A percentile compares a stretch with the other conserved stretches of the same genome.
Conservation (phyloP, 2,888 invertebrate species). For the Drosophila diplacantha region DNA sequence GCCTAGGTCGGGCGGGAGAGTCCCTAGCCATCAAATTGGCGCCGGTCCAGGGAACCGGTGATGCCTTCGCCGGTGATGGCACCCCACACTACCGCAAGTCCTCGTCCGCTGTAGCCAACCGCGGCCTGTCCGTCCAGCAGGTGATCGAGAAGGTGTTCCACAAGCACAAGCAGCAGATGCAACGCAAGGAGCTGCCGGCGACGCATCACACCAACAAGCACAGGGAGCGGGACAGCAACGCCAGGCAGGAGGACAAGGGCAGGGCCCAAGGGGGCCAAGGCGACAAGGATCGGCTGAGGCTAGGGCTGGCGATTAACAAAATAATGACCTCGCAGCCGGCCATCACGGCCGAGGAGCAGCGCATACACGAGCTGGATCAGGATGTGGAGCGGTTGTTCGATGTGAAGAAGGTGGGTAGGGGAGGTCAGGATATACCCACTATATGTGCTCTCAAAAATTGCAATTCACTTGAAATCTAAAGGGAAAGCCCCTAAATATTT, state of each 20-base stretch:
- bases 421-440: not conserved
- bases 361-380: slow-evolving; percentile 58
- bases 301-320: not conserved
- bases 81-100: not conserved
- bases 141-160: slow-evolving; percentile 8
- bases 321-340: slow-evolving; percentile 40
- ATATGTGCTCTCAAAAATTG: too few species aligned
- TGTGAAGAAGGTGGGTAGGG: slow-evolving; percentile 51
- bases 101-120: not conserved
- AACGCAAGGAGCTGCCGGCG: not conserved
- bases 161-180: slow-evolving; percentile 1
- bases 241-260: slow-evolving; percentile 1
- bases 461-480: not conserved
- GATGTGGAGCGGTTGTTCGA: slow-evolving; percentile 59
- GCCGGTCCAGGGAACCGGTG: slow-evolving; percentile 15
- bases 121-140: not conserved
- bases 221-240: slow-evolving; percentile 1
- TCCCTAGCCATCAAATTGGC: slow-evolving; percentile 7
- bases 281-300: not conserved
- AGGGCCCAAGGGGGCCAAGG: slow-evolving; percentile 1
- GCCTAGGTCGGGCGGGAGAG: not conserved
- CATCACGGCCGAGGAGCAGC: slow-evolving; percentile 44
- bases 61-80: slow-evolving; percentile 9
- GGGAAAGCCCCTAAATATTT: not conserved
- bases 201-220: not conserved